phyloP scores from a whole-genome alignment of 2,888 invertebrate species.

The Anodontia alba region DNA sequence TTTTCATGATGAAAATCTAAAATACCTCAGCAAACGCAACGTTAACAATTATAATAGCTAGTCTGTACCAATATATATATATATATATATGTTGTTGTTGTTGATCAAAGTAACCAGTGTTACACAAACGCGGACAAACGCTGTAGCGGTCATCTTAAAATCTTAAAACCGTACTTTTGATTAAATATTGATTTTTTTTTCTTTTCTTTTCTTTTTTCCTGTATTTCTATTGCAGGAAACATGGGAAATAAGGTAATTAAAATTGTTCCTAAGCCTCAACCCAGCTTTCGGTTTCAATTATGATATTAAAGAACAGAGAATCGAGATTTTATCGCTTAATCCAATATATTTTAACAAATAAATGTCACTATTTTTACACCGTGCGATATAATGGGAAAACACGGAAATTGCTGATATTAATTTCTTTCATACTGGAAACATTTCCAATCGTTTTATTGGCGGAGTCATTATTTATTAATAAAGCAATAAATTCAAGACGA shows the following conservation, averaged over 20 bases:
- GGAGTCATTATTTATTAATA: slow-evolving; percentile 12
- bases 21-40: too few relatives aligned
- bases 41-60: too few relatives aligned
- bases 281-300: neutral
- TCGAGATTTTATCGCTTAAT: neutral
- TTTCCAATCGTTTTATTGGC: slow-evolving; percentile 1
- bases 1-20: too few relatives aligned
- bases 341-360: neutral
- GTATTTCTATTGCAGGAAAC: too few relatives aligned
- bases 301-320: slow-evolving; percentile 8
- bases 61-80: too few relatives aligned
- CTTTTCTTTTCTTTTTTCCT: too few relatives aligned
- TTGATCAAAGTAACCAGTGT: too few relatives aligned
- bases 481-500: slow-evolving; percentile 2
- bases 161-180: too few relatives aligned
- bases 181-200: too few relatives aligned
- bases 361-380: neutral
- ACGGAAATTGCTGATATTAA: slow-evolving; percentile 3
- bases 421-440: neutral
- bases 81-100: too few relatives aligned
- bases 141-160: too few relatives aligned
- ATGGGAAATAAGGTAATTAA: neutral
- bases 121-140: too few relatives aligned
- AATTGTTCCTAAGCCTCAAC: neutral
- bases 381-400: neutral